Evolutionary conservation across 2,113 vertebrate species (phyloP).

Genomic region (Chrysochloris asiatica): DNA sequence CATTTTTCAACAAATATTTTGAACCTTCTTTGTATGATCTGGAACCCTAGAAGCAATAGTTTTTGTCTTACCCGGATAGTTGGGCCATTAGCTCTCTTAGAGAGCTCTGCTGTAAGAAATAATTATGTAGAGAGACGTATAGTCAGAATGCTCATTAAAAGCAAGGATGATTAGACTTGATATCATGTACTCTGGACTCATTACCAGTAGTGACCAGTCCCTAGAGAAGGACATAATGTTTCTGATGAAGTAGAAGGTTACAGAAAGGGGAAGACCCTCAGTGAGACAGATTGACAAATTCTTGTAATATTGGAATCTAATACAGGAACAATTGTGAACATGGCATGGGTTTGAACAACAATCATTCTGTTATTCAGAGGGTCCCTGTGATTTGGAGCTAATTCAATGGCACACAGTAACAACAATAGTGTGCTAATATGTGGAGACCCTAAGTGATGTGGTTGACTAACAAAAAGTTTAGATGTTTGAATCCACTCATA

Average conservation of each 20-base stretch:
- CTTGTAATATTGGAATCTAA: background rate
- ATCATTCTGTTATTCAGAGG: background rate
- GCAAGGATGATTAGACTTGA: too few relatives aligned
- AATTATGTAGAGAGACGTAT: background rate
- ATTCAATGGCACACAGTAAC: background rate
- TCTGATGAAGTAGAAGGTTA: background rate
- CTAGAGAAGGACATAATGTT: too few relatives aligned
- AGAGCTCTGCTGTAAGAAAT: background rate
- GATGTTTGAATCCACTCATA: background rate
- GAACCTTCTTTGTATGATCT: too few relatives aligned
- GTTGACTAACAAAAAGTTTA: background rate
- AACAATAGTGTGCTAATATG: background rate
- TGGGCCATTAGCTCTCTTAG: background rate
- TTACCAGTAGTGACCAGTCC: too few relatives aligned
- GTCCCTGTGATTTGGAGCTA: background rate
- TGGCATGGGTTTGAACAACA: background rate
- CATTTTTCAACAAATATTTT: too few relatives aligned
- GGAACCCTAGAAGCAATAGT: too few relatives aligned
- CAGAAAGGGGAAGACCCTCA: background rate
- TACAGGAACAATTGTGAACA: background rate
- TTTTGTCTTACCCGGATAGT: background rate
- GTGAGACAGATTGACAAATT: background rate
- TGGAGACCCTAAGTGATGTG: background rate
- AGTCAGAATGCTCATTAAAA: too few relatives aligned
- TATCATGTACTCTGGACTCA: too few relatives aligned